Evolutionary conservation across 2,797 vertebrate species (phyloP), one percentile per base, ranked within the genome.

Genomic region (Otus scops): DNA sequence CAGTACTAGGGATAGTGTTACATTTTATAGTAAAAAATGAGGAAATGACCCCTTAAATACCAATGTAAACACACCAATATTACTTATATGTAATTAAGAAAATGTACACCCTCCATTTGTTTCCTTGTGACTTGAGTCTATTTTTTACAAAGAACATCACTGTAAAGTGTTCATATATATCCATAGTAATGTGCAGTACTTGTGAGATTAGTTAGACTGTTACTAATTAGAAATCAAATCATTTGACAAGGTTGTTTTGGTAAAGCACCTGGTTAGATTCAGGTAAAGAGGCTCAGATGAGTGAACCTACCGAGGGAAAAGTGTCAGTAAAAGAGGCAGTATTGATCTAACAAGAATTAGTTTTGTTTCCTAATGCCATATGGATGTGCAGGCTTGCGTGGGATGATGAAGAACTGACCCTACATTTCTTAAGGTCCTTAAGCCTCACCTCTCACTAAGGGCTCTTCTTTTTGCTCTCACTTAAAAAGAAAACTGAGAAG

Each of bases 161-260:
- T 47, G 12, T 20, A 4, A 82, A 68, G 16, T 16, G 32, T 22
- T 38, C 0, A 0, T n/a, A 20, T 7, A 16, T 32, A 19, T n/a
- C 68, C 32, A 39, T 24, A 50, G 13, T 7, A n/a, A 47, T 1
- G 13, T 26, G 4, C 79, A 63, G 38, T 6, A 17, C 24, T 41
- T 56, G 19, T 9, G 21, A 54, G 19, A 26, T 84, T 45, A 41
- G 32, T 43, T 9, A n/a, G 22, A 23, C 30, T n/a, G 36, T 26
- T 39, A 30, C 18, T 61, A 38, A 48, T 30, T 1, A 5, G 50
- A 88, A 75, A 59, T 23, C 28, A 71, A 30, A 50, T 28, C 17
- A 41, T 20, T 38, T 47, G 12, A 32, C 13, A 24, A 59, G 28
- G 28, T 23, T 43, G 34, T 36, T 41, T 11, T 17, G 10, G 21